phyloP scores from a whole-genome alignment of 2,113 vertebrate genomes.

The Pycnonotus jocosus region DNA sequence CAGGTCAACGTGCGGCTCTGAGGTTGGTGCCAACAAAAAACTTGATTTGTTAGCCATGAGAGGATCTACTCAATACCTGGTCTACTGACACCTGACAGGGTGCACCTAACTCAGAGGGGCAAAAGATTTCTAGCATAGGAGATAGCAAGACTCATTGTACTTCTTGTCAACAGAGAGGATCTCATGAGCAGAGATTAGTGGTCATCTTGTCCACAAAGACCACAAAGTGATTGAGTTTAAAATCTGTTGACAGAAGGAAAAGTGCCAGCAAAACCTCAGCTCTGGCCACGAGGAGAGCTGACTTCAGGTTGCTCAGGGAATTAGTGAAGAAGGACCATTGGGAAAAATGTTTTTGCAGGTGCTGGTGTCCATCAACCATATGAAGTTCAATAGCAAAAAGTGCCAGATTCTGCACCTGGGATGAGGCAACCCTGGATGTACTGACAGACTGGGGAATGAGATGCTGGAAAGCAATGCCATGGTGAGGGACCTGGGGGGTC shows the following conservation, averaged over 20 bases:
- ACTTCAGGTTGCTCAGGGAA: neutral
- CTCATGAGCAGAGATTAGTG: neutral
- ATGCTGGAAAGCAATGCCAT: neutral
- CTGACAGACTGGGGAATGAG: neutral
- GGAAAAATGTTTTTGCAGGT: neutral
- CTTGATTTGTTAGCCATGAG: neutral
- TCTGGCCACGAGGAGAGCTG: neutral
- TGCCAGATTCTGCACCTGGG: rapidly evolving
- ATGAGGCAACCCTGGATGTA: neutral
- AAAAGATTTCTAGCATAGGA: neutral
- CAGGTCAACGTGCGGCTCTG: neutral
- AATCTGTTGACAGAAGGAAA: neutral
- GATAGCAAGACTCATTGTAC: neutral
- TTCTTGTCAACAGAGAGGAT: neutral
- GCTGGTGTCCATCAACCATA: neutral
- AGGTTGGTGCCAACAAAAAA: neutral
- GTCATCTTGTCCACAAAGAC: neutral
- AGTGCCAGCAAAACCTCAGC: neutral
- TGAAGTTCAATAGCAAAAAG: no score
- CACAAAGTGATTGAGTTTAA: neutral
- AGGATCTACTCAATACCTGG: neutral
- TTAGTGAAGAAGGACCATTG: neutral
- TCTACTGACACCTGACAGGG: neutral
- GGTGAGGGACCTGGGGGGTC: neutral
- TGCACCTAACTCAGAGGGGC: neutral